These are phyloP conservation scores for Parapsyche elsis DNA, from an alignment of 1,140 invertebrate genomes.

Conservation along the genomic window DNA sequence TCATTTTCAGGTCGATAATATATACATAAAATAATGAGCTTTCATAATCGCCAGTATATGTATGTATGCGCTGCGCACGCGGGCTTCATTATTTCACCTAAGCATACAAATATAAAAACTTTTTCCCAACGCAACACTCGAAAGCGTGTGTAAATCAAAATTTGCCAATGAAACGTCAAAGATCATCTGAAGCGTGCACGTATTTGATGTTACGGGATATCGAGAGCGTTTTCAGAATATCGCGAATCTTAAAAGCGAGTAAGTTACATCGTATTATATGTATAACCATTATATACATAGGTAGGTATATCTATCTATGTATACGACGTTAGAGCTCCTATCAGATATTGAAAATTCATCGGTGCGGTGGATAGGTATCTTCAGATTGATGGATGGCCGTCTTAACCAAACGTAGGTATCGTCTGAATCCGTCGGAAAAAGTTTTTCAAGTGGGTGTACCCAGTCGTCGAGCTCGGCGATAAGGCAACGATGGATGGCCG, in stretches of 20 bases:
- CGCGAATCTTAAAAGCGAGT: no score
- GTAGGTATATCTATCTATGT: background rate
- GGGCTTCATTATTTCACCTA: no score
- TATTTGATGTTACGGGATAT: no score
- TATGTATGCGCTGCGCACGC: no score
- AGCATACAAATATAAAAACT: no score
- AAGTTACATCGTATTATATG: background rate
- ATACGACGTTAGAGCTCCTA: background rate
- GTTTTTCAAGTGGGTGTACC: background rate
- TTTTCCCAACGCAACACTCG: no score
- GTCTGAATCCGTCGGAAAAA: background rate
- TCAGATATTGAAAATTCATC: background rate
- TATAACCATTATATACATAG: background rate
- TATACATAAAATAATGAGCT: no score
- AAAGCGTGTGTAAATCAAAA: conserved; percentile 16
- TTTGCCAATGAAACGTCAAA: conserved; percentile 9
- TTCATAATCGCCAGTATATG: no score
- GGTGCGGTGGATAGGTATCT: background rate
- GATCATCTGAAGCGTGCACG: background rate
- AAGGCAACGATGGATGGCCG: background rate
- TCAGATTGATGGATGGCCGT: background rate
- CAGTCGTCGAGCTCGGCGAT: background rate
- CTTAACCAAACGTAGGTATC: background rate
- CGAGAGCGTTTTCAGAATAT: no score
- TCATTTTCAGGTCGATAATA: no score